Evolutionary conservation across 1,140 invertebrate species (phyloP).

Genomic region (Philopotamus ludificatus): DNA sequence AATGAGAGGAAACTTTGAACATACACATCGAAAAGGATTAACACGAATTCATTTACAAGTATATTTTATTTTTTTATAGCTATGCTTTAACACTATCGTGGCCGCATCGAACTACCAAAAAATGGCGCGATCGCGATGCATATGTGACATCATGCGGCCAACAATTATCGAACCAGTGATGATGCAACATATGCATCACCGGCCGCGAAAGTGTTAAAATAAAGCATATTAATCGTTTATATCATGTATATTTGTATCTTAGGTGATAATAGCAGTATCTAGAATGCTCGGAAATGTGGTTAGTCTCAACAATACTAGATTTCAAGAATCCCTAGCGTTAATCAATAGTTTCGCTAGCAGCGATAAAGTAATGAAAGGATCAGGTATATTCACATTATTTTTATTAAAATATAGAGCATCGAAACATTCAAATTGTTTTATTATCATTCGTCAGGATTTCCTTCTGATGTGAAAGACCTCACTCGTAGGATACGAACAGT

Average conservation of each 20-base stretch:
- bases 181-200: too few relatives aligned
- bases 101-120: too few relatives aligned
- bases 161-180: too few relatives aligned
- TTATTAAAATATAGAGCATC: too few relatives aligned
- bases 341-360: slow-evolving; percentile 91
- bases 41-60: slow-evolving; percentile 82
- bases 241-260: slow-evolving; percentile 22
- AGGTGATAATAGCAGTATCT: slow-evolving; percentile 89
- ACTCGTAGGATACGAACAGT: slow-evolving; percentile 90
- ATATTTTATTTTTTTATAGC: slow-evolving; percentile 5
- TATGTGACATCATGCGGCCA: too few relatives aligned
- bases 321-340: slow-evolving; percentile 87
- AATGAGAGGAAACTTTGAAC: slow-evolving; percentile 92
- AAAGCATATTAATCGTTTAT: too few relatives aligned
- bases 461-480: slow-evolving; percentile 86
- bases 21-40: slow-evolving; percentile 75
- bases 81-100: background rate
- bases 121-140: too few relatives aligned
- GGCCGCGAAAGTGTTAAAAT: too few relatives aligned
- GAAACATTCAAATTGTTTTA: too few relatives aligned
- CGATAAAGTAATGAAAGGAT: slow-evolving; percentile 91
- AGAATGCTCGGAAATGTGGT: slow-evolving; percentile 85
- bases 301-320: slow-evolving; percentile 82
- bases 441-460: slow-evolving; percentile 67
- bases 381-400: slow-evolving; percentile 53